Conservation (phyloP, 2,113 vertebrate genomes). For the Crotalus horridus region DNA sequence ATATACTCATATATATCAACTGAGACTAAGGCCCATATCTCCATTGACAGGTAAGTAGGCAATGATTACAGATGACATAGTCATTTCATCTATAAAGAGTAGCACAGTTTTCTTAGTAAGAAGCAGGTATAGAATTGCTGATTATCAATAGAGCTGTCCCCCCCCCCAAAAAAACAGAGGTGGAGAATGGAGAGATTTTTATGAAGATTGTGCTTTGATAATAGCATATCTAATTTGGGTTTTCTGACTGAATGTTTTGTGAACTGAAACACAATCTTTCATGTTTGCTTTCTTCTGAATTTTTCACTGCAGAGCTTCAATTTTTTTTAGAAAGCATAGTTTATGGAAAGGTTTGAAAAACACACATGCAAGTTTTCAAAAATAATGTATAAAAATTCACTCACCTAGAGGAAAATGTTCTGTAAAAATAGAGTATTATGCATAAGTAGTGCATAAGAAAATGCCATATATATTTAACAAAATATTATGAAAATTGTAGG, state of each 20-base stretch:
- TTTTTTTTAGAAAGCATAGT: background rate
- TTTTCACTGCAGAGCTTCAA: background rate
- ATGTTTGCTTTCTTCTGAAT: background rate
- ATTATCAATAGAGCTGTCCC: background rate
- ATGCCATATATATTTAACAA: background rate
- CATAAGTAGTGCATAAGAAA: background rate
- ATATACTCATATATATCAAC: background rate
- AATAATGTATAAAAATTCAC: background rate
- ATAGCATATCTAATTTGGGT: background rate
- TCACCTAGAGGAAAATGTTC: background rate
- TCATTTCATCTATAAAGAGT: rapidly evolving
- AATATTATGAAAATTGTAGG: background rate
- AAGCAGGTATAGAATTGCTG: background rate
- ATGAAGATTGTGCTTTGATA: background rate
- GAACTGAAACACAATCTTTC: background rate
- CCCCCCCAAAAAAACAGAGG: background rate
- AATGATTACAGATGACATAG: rapidly evolving
- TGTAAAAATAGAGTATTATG: background rate
- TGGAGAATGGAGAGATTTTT: background rate
- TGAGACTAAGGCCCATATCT: background rate
- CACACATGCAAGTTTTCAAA: background rate
- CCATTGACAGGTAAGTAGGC: background rate
- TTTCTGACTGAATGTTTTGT: background rate
- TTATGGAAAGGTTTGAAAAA: background rate
- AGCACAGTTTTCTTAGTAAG: background rate